Evolutionary conservation across 2,113 vertebrate species (phyloP), one percentile per base, ranked within the genome.

Genomic region (Orcinus orca): DNA sequence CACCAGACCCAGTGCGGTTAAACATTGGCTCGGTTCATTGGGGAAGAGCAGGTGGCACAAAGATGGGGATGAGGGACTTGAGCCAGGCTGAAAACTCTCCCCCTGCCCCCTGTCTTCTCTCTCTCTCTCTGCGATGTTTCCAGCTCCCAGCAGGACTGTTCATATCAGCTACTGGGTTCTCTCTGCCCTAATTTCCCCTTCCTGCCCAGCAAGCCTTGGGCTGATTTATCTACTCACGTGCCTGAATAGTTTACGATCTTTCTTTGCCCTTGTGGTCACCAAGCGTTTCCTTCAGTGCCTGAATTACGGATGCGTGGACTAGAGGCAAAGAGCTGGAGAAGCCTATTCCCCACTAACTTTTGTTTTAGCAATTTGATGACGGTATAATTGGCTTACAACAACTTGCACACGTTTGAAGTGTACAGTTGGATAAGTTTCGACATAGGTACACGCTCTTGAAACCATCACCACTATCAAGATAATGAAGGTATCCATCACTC

Each of bases 1-100:
- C 47, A 21, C 3, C 6, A 8, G 53, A n/a, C 33, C 70, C 5
- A 6, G 5, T 2, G n/a, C 14, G 10, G 90, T 95, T 95, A 94
- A 97, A 82, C 36, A 74, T 79, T 94, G 92, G 26, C 84, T 96
- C 26, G 14, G 33, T 50, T 58, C 84, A 6, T 41, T 76, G 80
- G 29, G 67, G 70, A 89, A 73, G 55, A 87, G 87, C 80, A 33
- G 11, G 50, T 2, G 11, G 11, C 41, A 2, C 17, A 36, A 55
- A 88, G 14, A 20, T 10, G 70, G 53, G 33, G 20, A n/a, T n/a
- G n/a, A 31, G 53, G 38, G 17, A 6, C 81, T 77, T 33, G 26
- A 20, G 65, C 25, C 14, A 20, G 20, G 20, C 41, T n/a, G 26
- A 11, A 67, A 55, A 47, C 23, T 58, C 76, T 55, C 15, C 15